Base-by-base conservation (phyloP, 2,113 vertebrate species). In the Delphinus delphis region DNA sequence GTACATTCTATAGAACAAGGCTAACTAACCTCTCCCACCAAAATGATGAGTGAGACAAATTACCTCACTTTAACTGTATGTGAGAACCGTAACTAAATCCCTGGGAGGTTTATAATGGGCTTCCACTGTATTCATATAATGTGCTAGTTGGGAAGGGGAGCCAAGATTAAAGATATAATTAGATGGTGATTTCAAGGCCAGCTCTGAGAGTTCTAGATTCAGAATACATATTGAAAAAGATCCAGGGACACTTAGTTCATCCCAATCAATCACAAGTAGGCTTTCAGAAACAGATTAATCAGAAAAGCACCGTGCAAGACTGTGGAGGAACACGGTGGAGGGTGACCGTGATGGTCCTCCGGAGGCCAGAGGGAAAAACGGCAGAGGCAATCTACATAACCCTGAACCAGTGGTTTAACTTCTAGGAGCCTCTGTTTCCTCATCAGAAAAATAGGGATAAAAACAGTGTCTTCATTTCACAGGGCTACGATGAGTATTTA, bases 71-170 rank as follows among this genome's bases (percentile, higher is more conserved):
- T 68, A 97, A 96, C 63, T 63, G 68, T 18, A 92, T 50, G 28
- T 7, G 25, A 96, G 82, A 92, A 62, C 68, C 41, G 47, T 93
- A 96, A 92, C 74, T 70, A 84, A 93, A 96, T 74, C 58, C 92
- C 85, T 44, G 10, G 68, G 79, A 97, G 93, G 95, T 90, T 87
- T 74, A 84, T 58, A 96, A 92, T 63, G 62, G 79, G n/a, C 68
- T 93, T 63, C 81, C 73, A 94, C 38, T 38, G 20, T 33, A 90
- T 60, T 95, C 96, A 94, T 38, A 67, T 47, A 95, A 88, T 65
- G 76, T 31, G 55, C 65, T 47, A 58, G 76, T 80, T 88, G 95
- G 86, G 44, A 73, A 86, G 20, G 67, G 31, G 38, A 97, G 68
- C 41, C 41, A 92, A 76, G 60, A 90, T 87, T 68, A 90, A 90